These are phyloP conservation scores for Ursus arctos DNA, from an alignment of 2,113 vertebrate genomes.

Conservation along the genomic window DNA sequence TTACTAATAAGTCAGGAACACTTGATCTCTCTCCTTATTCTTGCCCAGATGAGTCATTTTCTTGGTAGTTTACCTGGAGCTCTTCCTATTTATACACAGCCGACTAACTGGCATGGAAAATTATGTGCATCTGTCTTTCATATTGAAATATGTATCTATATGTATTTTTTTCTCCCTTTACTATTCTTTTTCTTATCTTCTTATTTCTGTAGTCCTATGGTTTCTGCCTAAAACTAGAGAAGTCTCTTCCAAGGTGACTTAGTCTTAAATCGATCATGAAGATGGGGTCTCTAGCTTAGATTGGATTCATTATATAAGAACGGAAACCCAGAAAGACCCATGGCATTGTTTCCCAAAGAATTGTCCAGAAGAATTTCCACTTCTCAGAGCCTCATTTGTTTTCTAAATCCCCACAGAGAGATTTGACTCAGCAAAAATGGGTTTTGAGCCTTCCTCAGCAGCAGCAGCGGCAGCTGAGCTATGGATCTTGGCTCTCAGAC, in stretches of 20 bases:
- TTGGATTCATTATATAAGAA: not conserved
- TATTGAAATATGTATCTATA: slow-evolving; percentile 57
- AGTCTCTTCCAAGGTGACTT: not conserved
- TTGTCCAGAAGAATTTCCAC: slow-evolving; percentile 53
- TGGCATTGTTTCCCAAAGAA: slow-evolving; percentile 9
- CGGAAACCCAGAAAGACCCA: not conserved
- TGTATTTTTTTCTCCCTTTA: slow-evolving; percentile 1
- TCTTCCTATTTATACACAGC: slow-evolving; percentile 65
- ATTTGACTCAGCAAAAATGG: slow-evolving; percentile 80
- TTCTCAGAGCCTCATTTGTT: slow-evolving; percentile 77
- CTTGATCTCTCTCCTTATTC: slow-evolving; percentile 71
- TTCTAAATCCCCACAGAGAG: slow-evolving; percentile 75
- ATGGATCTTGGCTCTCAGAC: slow-evolving; percentile 75
- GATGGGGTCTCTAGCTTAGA: not conserved
- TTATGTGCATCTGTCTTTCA: slow-evolving; percentile 68
- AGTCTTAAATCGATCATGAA: not conserved
- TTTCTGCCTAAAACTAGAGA: not conserved
- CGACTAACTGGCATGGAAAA: slow-evolving; percentile 55
- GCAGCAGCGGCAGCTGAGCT: slow-evolving; percentile 50
- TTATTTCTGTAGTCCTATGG: not conserved
- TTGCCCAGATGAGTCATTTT: slow-evolving; percentile 79
- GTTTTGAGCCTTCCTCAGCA: slow-evolving; percentile 69
- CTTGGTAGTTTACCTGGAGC: slow-evolving; percentile 75
- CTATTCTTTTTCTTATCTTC: slow-evolving; percentile 19
- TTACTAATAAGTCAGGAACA: slow-evolving; percentile 71